phyloP scores from a whole-genome alignment of 37 sponge, comb jelly and placozoan genomes.

The Ianthella basta region DNA sequence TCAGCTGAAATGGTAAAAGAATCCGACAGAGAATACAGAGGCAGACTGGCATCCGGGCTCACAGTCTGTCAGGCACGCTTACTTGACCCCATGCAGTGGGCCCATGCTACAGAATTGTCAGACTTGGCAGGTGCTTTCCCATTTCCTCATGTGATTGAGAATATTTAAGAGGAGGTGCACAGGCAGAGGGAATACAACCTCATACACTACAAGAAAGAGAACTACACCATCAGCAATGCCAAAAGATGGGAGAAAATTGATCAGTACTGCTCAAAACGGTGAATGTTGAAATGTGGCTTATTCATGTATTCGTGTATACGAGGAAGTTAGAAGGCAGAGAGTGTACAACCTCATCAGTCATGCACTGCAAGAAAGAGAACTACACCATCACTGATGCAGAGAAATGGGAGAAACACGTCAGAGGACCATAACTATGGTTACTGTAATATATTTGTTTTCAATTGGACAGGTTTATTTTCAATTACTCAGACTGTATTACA shows the following conservation, averaged over 20 bases:
- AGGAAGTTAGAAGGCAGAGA: conserved; percentile 10
- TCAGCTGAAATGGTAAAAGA: conserved; percentile 63
- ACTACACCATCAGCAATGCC: conserved; percentile 22
- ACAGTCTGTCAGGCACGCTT: conserved; percentile 43
- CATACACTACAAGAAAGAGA: conserved; percentile 37
- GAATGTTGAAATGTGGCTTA: no score
- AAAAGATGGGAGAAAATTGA: conserved; percentile 1
- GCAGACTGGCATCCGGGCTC: conserved; percentile 41
- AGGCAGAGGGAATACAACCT: conserved; percentile 26
- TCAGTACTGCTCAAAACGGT: no score
- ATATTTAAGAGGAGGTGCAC: conserved; percentile 31
- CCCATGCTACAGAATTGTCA: conserved; percentile 32
- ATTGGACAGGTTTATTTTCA: no score
- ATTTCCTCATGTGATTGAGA: conserved; percentile 15
- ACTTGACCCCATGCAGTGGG: conserved; percentile 64
- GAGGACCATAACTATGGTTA: no score
- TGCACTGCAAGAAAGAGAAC: conserved; percentile 39
- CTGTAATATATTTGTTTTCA: no score
- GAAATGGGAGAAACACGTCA: conserved; percentile 14
- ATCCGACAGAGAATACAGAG: conserved; percentile 37
- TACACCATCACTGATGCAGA: conserved; percentile 10
- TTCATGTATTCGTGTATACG: no score
- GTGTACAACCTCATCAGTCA: conserved; percentile 19
- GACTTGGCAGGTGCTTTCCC: conserved; percentile 24
- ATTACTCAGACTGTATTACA: no score